A percentile compares a stretch with the other conserved stretches of the same genome.
phyloP scores from a whole-genome alignment of 1,140 invertebrate genomes.

The Cardiocondyla obscurior region DNA sequence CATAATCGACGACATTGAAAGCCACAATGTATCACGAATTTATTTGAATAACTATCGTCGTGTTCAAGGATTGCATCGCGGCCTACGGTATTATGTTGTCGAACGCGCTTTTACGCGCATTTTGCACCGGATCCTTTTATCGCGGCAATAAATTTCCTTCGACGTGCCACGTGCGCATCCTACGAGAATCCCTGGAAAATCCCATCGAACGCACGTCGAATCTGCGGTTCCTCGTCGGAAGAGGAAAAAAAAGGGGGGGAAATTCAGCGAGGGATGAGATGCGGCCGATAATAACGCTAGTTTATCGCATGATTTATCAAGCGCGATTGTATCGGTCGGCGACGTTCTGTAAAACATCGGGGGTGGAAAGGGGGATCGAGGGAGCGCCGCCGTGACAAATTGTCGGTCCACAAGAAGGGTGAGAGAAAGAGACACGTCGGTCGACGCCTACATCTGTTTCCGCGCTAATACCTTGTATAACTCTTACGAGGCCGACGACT shows the following conservation, averaged over 20 bases:
- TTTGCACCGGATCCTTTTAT: slow-evolving; percentile 38
- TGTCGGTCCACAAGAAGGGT: slow-evolving; percentile 75
- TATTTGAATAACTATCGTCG: not conserved
- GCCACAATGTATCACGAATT: not conserved
- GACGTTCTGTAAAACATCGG: slow-evolving; percentile 26
- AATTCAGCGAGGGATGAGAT: slow-evolving; percentile 24
- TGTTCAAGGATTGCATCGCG: not conserved
- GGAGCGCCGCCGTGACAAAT: slow-evolving; percentile 77
- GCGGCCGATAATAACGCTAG: slow-evolving; percentile 75
- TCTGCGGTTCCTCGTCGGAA: slow-evolving; percentile 4
- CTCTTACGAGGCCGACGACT: slow-evolving; percentile 68
- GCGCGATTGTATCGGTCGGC: slow-evolving; percentile 74
- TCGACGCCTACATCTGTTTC: slow-evolving; percentile 79
- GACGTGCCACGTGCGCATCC: not conserved
- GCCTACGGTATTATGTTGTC: not conserved
- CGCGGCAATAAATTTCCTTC: slow-evolving; percentile 44
- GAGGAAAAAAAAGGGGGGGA: slow-evolving; percentile 11
- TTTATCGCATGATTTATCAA: slow-evolving; percentile 82
- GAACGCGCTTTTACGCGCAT: slow-evolving; percentile 18
- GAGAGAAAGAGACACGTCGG: slow-evolving; percentile 66
- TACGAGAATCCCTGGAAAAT: not conserved
- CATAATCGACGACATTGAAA: not conserved
- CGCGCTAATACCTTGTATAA: slow-evolving; percentile 78
- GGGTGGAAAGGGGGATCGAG: slow-evolving; percentile 43
- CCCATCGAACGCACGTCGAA: slow-evolving; percentile 8